Evolutionary conservation across 2,113 vertebrate genomes (phyloP).

Genomic region (Cepphus grylle): DNA sequence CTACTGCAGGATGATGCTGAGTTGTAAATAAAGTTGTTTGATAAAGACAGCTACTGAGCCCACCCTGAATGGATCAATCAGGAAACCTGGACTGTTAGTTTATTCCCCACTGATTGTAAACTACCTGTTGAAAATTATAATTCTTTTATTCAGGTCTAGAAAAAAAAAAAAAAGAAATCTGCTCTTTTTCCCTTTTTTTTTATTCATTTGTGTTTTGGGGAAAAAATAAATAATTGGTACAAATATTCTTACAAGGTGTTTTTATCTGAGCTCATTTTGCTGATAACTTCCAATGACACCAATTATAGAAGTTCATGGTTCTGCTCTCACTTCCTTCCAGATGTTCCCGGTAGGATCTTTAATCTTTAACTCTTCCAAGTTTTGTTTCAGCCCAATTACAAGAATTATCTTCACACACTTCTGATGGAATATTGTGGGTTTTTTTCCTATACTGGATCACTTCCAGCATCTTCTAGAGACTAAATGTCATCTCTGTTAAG

Average conservation of each 20-base stretch:
- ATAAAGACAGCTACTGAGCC: slow-evolving; percentile 45
- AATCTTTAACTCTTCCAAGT: slow-evolving; percentile 39
- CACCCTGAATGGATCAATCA: slow-evolving; percentile 41
- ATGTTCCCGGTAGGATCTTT: neutral
- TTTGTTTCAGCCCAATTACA: slow-evolving; percentile 23
- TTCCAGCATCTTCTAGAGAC: slow-evolving; percentile 33
- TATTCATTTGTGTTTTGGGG: slow-evolving; percentile 63
- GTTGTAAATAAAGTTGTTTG: slow-evolving; percentile 64
- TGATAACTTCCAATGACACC: slow-evolving; percentile 17
- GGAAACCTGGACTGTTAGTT: slow-evolving; percentile 67
- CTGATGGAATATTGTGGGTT: neutral
- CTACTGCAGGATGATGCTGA: slow-evolving; percentile 78
- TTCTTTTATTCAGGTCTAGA: slow-evolving; percentile 70
- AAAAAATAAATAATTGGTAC: slow-evolving; percentile 74
- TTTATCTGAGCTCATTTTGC: slow-evolving; percentile 69
- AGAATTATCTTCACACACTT: slow-evolving; percentile 13
- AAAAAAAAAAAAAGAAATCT: slow-evolving; percentile 1
- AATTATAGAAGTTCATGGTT: slow-evolving; percentile 1
- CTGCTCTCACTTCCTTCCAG: slow-evolving; percentile 6
- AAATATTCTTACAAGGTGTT: slow-evolving; percentile 73
- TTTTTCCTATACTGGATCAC: slow-evolving; percentile 1
- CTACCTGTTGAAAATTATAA: slow-evolving; percentile 74
- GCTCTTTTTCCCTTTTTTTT: slow-evolving; percentile 51
- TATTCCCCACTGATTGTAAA: slow-evolving; percentile 73
- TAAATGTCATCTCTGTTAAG: slow-evolving; percentile 31